Evolutionary conservation across 2,888 invertebrate species (phyloP).

Genomic region (Lamellibrachia columna): DNA sequence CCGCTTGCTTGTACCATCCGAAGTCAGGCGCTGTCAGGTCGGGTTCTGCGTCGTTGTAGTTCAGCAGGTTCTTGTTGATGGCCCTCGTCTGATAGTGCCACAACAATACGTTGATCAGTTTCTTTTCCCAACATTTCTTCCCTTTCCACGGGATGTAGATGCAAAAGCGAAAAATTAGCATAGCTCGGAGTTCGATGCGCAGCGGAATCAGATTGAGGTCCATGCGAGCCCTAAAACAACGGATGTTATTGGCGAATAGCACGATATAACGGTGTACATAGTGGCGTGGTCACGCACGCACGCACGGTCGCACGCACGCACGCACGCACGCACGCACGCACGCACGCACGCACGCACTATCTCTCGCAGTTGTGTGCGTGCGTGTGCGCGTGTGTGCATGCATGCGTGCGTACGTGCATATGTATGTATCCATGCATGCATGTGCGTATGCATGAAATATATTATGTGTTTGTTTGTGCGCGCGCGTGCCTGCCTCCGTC

Average conservation of each 20-base stretch:
- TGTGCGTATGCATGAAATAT: too few species aligned
- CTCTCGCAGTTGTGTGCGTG: background rate
- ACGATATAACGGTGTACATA: too few species aligned
- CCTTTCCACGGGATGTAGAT: background rate
- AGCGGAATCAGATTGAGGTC: constrained; percentile 26
- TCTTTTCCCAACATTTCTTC: constrained; percentile 32
- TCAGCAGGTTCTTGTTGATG: constrained; percentile 39
- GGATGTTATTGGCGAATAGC: too few species aligned
- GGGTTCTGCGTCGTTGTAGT: constrained; percentile 36
- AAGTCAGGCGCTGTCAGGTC: constrained; percentile 39
- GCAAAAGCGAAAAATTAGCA: background rate
- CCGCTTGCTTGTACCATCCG: constrained; percentile 32
- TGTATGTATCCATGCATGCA: background rate
- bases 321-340: background rate
- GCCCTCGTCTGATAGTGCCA: constrained; percentile 39
- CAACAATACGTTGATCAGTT: constrained; percentile 36
- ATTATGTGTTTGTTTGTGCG: too few species aligned
- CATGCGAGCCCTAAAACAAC: constrained; percentile 23
- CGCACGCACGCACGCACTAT: background rate
- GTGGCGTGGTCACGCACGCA: too few species aligned
- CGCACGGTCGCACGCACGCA: background rate
- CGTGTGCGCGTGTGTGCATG: background rate
- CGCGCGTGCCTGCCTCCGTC: too few species aligned
- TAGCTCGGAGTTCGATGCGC: constrained; percentile 19
- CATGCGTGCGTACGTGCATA: background rate